Percentiles rank a stretch among this genome's conserved stretches.
phyloP scores from a whole-genome alignment of 2,113 vertebrate genomes.

The Hypocryptadius cinnamomeus region DNA sequence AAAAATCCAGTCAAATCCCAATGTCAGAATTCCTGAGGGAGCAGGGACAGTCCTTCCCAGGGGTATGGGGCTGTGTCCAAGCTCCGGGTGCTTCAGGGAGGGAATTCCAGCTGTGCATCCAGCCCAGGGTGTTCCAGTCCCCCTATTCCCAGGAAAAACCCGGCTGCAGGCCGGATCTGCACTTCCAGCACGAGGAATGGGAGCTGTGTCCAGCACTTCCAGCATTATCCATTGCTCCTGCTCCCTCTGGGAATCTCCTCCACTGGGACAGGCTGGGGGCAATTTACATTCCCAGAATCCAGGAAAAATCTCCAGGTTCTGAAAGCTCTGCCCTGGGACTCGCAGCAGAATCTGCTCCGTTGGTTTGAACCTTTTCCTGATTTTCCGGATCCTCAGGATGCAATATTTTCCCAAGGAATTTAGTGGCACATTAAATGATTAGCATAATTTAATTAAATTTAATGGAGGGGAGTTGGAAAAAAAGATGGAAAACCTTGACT shows the following conservation, averaged over 20 bases:
- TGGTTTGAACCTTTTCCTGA: not conserved
- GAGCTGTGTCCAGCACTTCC: not conserved
- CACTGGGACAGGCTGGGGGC: not conserved
- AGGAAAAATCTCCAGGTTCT: not conserved
- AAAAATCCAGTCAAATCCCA: not conserved
- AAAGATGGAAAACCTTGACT: not conserved
- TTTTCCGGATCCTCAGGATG: not conserved
- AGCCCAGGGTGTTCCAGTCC: not conserved
- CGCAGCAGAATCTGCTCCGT: accelerated
- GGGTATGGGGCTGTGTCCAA: not conserved
- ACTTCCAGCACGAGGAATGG: not conserved
- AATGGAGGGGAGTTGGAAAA: not conserved
- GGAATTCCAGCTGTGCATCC: not conserved
- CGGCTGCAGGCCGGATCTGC: accelerated
- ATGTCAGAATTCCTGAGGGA: not conserved
- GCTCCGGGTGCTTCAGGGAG: not conserved
- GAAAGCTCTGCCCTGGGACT: not conserved
- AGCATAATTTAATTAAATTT: not conserved
- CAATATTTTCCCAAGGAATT: not conserved
- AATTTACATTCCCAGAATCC: not conserved
- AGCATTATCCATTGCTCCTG: not conserved
- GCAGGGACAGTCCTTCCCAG: not conserved
- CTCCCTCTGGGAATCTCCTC: not conserved
- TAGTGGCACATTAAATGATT: accelerated
- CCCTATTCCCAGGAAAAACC: not conserved